phyloP scores from a whole-genome alignment of 2,113 vertebrate species.

The Toxotes jaculatrix region DNA sequence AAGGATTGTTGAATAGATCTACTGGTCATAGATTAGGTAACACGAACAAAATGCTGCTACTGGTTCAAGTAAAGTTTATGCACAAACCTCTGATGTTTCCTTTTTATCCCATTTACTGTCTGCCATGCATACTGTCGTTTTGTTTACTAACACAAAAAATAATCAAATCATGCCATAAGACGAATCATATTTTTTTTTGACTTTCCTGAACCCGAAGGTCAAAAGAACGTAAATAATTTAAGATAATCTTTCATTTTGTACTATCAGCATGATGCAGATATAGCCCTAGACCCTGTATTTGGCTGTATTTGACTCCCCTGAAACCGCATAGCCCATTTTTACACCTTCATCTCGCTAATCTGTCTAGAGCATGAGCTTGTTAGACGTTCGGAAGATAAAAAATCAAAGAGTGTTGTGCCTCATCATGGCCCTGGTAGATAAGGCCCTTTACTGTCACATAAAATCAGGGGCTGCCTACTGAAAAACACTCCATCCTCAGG shows the following conservation, averaged over 20 bases:
- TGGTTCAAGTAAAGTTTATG: constrained; percentile 10
- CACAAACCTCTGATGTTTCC: neutral
- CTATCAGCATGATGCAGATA: constrained; percentile 75
- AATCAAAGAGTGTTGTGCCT: constrained; percentile 76
- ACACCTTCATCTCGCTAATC: constrained; percentile 78
- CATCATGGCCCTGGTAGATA: constrained; percentile 77
- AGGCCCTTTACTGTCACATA: constrained; percentile 78
- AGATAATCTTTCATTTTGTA: constrained; percentile 50
- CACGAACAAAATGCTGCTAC: neutral
- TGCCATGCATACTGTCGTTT: neutral
- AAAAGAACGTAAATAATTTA: constrained; percentile 42
- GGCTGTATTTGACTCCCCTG: constrained; percentile 54
- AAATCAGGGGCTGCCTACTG: constrained; percentile 71
- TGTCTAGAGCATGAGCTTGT: constrained; percentile 69
- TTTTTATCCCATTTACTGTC: constrained; percentile 10
- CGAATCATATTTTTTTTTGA: neutral
- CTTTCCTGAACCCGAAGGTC: constrained; percentile 59
- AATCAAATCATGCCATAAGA: neutral
- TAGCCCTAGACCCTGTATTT: constrained; percentile 46
- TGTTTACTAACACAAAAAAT: constrained; percentile 11
- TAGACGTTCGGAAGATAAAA: constrained; percentile 73
- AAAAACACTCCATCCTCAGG: constrained; percentile 72
- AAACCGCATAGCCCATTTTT: constrained; percentile 47
- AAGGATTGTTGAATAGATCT: neutral
- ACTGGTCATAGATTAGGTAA: neutral